Base-by-base conservation (phyloP, 30 jellyfish, hydroid and myxozoan genomes). In the Pelagia noctiluca region DNA sequence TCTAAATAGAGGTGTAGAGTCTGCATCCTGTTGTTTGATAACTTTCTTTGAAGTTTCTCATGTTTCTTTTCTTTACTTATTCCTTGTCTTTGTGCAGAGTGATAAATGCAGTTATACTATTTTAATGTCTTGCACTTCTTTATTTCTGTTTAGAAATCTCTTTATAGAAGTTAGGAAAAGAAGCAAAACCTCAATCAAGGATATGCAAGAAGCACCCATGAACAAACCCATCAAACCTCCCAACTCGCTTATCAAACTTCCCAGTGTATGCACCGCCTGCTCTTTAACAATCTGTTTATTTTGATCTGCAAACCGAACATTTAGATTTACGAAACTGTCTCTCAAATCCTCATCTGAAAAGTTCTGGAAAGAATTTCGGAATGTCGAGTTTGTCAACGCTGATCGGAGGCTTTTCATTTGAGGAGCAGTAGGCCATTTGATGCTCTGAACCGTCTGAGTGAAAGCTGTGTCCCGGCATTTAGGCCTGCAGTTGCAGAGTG, bases 151-250 rank as follows among this genome's bases (percentile, higher is more conserved):
- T 5, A 5, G 57, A 42, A 42, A 42, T 5, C 57, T 16, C 57
- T 42, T 42, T 16, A 42, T 16, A 42, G 16, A 42, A 42, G 57
- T 5, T 5, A 42, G 12, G 35, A 71, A 71, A 5, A 71, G 24
- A 1, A 29, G 24, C 2, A 29, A 2, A 71, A 73, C 36, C 34
- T 73, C 85, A 21, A 73, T 42, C 35, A 73, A 32, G 4, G 85
- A 73, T 19, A 73, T 49, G 1, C 18, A 5, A 35, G 85, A 73
- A 49, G 74, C 70, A 35, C 85, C 85, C 4, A 52, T 8, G 47
- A 73, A 38, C 48, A 73, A 36, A 25, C 85, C 85, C 57, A 73
- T 23, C 81, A 73, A 42, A 2, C 85, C 85, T 21, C 85, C 85
- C 10, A 37, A 19, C 34, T 73, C 85, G 23, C 79, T 30, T 10